Base-by-base conservation (phyloP, 30 jellyfish, hydroid and myxozoan genomes). In the Cassiopea andromeda region DNA sequence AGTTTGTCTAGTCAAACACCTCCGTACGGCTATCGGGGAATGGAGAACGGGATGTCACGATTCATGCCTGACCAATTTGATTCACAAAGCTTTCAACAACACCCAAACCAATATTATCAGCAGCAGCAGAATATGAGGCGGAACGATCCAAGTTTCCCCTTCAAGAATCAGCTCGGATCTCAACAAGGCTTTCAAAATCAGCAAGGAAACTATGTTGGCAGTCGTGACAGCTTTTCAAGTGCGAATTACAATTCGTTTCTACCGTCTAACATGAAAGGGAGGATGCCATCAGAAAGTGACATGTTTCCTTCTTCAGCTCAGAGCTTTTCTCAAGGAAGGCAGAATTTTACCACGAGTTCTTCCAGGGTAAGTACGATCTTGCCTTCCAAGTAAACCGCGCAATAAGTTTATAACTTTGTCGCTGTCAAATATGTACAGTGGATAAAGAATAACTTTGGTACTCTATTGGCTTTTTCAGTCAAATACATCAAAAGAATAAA, bases 41-140 rank as follows among this genome's bases (percentile, higher is more conserved):
- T 82, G 90, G 97, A 89, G 97, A 89, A 89, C 89, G 97, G 97
- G 59, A 89, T 89, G 87, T 82, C 97, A 81, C 90, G 97, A 73
- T 89, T 78, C 86, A 82, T 89, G 90, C 73, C 91, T 60, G 97
- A 89, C 60, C 90, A 60, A 70, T 89, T 81, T 58, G 97, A 89
- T 48, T 54, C 81, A 16, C 97, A 89, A 85, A 89, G 75, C 92
- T 82, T 82, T 68, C 87, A 57, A 38, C 97, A 89, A 80, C 97
- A 89, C 54, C 92, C 92, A 18, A 48, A 19, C 60, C 91, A 89
- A 61, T 82, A 38, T 80, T 89, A 69, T 67, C 97, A 82, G 73
- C 97, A 89, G 70, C 90, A 82, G 60, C 90, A 82, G 44, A 87
- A 77, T 54, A 19, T 76, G 69, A 81, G 97, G 77, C 80, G 97